Evolutionary conservation across 2,797 vertebrate genomes (phyloP), one percentile per base, ranked within the genome.

Genomic region (Chrosomus eos): DNA sequence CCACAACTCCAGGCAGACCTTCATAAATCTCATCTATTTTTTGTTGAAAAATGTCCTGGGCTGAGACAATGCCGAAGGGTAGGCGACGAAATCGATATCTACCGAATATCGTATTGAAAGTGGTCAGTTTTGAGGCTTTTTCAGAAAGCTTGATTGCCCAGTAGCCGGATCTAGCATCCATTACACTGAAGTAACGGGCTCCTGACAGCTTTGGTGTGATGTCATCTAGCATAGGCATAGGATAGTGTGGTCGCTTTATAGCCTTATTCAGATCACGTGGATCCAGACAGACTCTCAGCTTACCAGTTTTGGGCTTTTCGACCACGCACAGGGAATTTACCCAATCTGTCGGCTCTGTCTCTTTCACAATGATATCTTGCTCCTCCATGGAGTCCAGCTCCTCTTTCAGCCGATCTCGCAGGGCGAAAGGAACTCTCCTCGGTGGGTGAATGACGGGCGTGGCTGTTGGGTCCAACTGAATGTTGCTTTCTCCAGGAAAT

Each of bases 401-500:
- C 8, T 83, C 43, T 33, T 51, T 83, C 7, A 83, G 19, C 36
- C 14, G 16, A 9, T 51, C 67, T 31, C 33, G 14, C 31, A 84
- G 19, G 18, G 45, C 73, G 1, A 70, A 28, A 16, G 64, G 51
- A 53, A 80, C 14, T 21, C 53, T 60, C 36, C 76, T 48, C 23
- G 67, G 83, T 40, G 13, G 76, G 26, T 70, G 71, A 7, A 80
- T 3, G 4, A 85, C 83, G 31, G 83, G 66, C 1, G 45, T 76
- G 28, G 48, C 51, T 53, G 62, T n/a, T 40, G 64, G 82, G 51
- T 85, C 51, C 6, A 62, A 36, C n/a, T 80, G 75, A 21, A 79
- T 43, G 64, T 21, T 84, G 64, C 45, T 68, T 67, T 77, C 45
- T 23, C 40, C 73, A 48, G 73, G 82, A 51, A 84, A 84, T 28